Evolutionary conservation across 1,140 invertebrate genomes (phyloP), one percentile per base, ranked within the genome.

Genomic region (Monomorium pharaonis): DNA sequence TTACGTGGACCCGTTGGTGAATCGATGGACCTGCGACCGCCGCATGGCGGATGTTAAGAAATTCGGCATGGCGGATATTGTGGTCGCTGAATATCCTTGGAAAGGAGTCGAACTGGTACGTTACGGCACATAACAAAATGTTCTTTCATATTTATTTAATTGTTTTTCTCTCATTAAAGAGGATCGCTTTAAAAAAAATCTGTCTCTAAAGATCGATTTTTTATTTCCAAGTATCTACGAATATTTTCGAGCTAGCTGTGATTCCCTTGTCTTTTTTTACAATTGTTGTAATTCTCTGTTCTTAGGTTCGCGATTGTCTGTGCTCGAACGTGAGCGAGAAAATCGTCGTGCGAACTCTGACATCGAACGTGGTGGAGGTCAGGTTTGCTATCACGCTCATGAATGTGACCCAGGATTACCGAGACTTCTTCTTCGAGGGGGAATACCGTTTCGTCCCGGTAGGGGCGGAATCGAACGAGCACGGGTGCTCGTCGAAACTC

Each of bases 331-430:
- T 97, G 62, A 96, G 95, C 27, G 96, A 97, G 75, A 96, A 96
- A 27, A 89, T 95, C 30, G 94, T 96, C 51, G 87, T 96, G 44
- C 96, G 96, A 58, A 97, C 96, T 27, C 94, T 97, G 74, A 97
- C 97, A 1, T 96, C 97, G 1, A 96, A 96, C 56, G 96, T 96
- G 72, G 96, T 98, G 2, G 97, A 97, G 92, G 95, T 98, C 0
- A 96, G 96, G 88, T 98, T 98, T 92, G 96, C 96, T 0, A 96
- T 98, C 2, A 97, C 96, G 1, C 96, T 97, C 89, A 98, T 98
- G 98, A 97, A 97, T 93, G 97, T 97, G 37, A 97, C 96, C 12
- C 97, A 98, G 93, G 97, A 98, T 94, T 98, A 97, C 89, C 96
- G 96, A 54, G 97, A 98, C 93, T 98, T 97, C 93, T 96, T 96